A percentile compares a stretch with the other conserved stretches of the same genome.
Conservation (phyloP, 37 sponge, comb jelly and placozoan species). For the Geodia barretti region DNA sequence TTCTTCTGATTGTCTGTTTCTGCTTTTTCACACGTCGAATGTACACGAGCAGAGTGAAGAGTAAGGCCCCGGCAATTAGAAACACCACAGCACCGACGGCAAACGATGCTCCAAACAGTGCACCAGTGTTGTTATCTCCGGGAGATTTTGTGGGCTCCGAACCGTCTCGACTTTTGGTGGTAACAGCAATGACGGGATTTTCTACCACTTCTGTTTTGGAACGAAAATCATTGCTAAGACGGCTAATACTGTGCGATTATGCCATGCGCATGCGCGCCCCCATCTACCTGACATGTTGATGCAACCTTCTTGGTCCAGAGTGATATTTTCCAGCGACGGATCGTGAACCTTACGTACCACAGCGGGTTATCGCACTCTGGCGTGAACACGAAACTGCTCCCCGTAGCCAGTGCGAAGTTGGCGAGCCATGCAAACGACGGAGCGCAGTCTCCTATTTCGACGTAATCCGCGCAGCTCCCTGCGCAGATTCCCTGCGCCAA, state of each 20-base stretch:
- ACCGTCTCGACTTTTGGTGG: too few species aligned
- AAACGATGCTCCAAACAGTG: background rate
- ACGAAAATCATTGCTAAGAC: background rate
- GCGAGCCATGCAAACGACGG: background rate
- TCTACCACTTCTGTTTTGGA: background rate
- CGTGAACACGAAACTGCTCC: background rate
- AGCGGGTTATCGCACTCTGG: slow-evolving; percentile 19
- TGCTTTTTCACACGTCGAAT: background rate
- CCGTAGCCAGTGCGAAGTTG: background rate
- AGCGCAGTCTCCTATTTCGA: background rate
- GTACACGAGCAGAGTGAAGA: background rate
- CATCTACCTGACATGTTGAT: slow-evolving; percentile 30
- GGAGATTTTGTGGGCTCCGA: background rate
- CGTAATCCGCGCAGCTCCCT: background rate
- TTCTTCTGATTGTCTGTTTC: background rate
- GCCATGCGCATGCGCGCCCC: too few species aligned
- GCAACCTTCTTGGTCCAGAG: background rate
- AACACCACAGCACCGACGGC: background rate
- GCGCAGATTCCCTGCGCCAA: slow-evolving; percentile 20
- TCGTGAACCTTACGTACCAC: background rate
- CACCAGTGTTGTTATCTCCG: background rate
- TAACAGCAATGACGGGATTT: background rate
- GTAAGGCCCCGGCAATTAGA: background rate
- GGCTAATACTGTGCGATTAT: background rate
- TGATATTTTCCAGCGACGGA: background rate